A percentile compares a stretch with the other conserved stretches of the same genome.
Conservation (phyloP, 2,888 invertebrate species). For the Monochamus alternatus region DNA sequence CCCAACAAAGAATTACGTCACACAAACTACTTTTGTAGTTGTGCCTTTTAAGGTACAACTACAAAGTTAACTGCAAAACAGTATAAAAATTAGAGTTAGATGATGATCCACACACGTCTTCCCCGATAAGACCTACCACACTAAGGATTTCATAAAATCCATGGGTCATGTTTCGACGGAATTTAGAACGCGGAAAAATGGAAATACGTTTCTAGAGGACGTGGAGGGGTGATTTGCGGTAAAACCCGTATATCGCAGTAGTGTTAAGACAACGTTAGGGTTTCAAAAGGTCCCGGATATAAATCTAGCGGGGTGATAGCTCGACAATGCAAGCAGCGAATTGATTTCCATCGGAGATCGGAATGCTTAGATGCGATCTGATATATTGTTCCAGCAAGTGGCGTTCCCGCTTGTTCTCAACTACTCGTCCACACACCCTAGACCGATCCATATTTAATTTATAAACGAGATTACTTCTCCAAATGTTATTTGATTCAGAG, state of each 20-base stretch:
- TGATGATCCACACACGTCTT: no score
- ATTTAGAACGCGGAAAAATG: conserved; percentile 28
- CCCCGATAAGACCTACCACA: neutral
- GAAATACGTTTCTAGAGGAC: conserved; percentile 33
- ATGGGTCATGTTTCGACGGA: conserved; percentile 7
- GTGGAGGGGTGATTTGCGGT: conserved; percentile 53
- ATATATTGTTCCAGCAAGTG: conserved; percentile 60
- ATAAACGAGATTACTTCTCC: neutral
- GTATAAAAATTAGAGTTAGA: no score
- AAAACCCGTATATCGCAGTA: conserved; percentile 60
- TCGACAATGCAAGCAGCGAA: conserved; percentile 64
- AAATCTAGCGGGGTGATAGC: conserved; percentile 64
- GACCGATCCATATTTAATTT: conserved; percentile 3
- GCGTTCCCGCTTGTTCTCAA: conserved; percentile 30
- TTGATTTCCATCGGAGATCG: conserved; percentile 66
- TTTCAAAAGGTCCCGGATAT: conserved; percentile 64
- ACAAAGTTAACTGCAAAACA: no score
- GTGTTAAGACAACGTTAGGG: conserved; percentile 67
- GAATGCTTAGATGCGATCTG: conserved; percentile 66
- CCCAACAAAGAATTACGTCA: no score
- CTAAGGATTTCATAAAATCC: conserved; percentile 16
- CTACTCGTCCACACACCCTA: neutral
- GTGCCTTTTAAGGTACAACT: no score
- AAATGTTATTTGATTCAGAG: no score
- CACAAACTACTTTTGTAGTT: no score